A percentile compares a stretch with the other conserved stretches of the same genome.
phyloP scores from a whole-genome alignment of 2,797 vertebrate genomes.

The Enteromius viviparus region DNA sequence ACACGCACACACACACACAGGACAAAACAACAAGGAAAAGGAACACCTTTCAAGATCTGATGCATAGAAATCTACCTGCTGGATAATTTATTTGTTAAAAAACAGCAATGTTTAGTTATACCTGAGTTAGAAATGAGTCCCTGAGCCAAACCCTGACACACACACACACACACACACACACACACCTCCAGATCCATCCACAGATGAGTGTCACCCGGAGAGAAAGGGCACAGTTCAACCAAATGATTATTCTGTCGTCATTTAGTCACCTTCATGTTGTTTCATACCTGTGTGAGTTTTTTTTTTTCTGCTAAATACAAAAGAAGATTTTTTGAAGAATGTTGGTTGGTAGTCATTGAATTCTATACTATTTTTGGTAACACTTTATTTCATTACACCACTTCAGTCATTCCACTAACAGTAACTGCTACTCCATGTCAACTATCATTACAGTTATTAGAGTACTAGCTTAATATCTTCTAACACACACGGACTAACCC shows the following conservation, averaged over 20 bases:
- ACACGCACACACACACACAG: slow-evolving; percentile 46
- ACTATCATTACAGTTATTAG: no score
- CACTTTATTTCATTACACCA: no score
- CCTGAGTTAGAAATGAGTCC: slow-evolving; percentile 71
- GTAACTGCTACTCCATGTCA: no score
- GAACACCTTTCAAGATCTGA: slow-evolving; percentile 61
- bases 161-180: slow-evolving; percentile 62
- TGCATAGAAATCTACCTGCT: slow-evolving; percentile 15
- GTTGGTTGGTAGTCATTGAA: not conserved
- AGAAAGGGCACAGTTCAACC: not conserved
- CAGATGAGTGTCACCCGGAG: slow-evolving; percentile 32
- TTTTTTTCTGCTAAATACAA: not conserved
- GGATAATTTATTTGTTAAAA: slow-evolving; percentile 49
- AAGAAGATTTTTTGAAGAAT: not conserved
- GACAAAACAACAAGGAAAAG: slow-evolving; percentile 61
- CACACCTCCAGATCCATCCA: slow-evolving; percentile 57
- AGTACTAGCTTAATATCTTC: no score
- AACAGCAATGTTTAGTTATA: slow-evolving; percentile 80
- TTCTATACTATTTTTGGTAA: not conserved
- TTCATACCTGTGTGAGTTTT: not conserved
- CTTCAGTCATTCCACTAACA: no score
- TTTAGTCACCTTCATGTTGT: not conserved
- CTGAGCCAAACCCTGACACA: slow-evolving; percentile 1
- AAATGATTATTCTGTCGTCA: not conserved
- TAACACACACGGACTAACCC: no score